These are phyloP conservation scores for Phalacrocorax aristotelis DNA, from an alignment of 2,113 vertebrate genomes.

Conservation along the genomic window DNA sequence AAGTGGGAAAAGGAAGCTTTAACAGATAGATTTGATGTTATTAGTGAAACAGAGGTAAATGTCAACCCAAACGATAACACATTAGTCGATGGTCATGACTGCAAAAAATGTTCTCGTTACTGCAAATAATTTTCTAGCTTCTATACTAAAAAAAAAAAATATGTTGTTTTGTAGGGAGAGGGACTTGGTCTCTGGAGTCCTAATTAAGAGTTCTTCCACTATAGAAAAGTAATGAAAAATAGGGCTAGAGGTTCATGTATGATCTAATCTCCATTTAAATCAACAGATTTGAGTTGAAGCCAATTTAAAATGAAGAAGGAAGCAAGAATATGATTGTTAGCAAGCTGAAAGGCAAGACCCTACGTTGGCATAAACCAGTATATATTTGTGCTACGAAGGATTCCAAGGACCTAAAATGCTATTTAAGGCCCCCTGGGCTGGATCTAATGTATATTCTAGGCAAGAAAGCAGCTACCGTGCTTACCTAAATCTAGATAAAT, in stretches of 20 bases:
- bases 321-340: not conserved
- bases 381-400: not conserved
- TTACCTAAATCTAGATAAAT: not conserved
- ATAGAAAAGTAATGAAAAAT: not conserved
- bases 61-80: not conserved
- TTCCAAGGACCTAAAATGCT: not conserved
- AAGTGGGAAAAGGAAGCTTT: not conserved
- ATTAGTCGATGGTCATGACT: not conserved
- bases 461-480: not conserved
- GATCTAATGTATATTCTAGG: not conserved
- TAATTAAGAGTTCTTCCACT: constrained; percentile 16
- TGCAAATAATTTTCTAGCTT: not conserved
- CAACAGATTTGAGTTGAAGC: not conserved
- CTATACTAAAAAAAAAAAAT: not conserved
- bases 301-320: not conserved
- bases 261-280: constrained; percentile 6
- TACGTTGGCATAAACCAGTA: not conserved
- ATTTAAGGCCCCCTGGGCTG: not conserved
- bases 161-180: not conserved
- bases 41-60: not conserved
- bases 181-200: not conserved
- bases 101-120: not conserved
- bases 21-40: not conserved
- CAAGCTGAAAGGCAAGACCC: not conserved
- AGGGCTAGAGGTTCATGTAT: not conserved